These are phyloP conservation scores for Myotis daubentonii DNA, from an alignment of 2,797 vertebrate species.

Conservation along the genomic window DNA sequence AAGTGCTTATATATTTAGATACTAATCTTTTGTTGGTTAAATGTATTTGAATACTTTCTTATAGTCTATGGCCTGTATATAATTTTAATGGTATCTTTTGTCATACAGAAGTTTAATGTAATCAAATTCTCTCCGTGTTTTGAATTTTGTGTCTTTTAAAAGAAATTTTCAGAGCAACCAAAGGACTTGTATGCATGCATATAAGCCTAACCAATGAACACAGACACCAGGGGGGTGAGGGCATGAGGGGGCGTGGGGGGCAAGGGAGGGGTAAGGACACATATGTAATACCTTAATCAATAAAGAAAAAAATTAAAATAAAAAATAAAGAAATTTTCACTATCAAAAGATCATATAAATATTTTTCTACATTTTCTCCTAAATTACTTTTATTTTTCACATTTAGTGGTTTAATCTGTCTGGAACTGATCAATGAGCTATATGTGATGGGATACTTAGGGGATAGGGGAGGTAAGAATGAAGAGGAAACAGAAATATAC, in stretches of 20 bases:
- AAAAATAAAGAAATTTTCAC: background rate
- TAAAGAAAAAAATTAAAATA: too few relatives aligned
- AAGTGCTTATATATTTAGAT: background rate
- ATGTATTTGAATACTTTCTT: background rate
- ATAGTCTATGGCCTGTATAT: background rate
- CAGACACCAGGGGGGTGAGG: too few relatives aligned
- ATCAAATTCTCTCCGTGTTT: background rate
- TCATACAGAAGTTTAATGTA: background rate
- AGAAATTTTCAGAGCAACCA: too few relatives aligned
- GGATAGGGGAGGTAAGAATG: background rate
- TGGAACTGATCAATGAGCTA: background rate
- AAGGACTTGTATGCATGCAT: too few relatives aligned
- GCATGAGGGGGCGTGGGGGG: too few relatives aligned
- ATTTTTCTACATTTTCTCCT: background rate
- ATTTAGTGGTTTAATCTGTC: background rate
- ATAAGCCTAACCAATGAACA: too few relatives aligned
- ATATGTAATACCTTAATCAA: too few relatives aligned
- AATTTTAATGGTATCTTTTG: background rate
- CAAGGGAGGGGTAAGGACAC: too few relatives aligned
- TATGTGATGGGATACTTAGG: background rate
- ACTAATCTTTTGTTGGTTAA: background rate
- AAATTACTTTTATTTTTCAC: constrained; percentile 13
- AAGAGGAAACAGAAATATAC: background rate
- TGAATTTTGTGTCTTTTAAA: background rate
- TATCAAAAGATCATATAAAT: background rate